Evolutionary conservation across 1,140 invertebrate genomes (phyloP).

Genomic region (Drosophila hydei): DNA sequence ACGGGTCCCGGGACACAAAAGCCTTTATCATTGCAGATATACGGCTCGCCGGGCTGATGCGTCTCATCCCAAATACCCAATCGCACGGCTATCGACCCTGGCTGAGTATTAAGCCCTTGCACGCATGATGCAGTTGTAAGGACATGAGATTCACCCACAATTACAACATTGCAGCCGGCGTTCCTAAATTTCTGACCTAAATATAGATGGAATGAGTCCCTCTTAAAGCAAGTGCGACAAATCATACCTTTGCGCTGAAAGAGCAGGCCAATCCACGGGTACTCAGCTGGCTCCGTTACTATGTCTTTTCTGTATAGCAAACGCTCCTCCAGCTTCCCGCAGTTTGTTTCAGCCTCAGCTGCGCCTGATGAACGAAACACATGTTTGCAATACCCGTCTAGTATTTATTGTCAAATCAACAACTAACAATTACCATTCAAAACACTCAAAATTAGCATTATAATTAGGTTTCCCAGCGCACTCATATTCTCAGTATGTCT

Average conservation of each 20-base stretch:
- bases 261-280: constrained; percentile 58
- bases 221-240: not conserved
- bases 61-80: constrained; percentile 52
- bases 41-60: constrained; percentile 16
- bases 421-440: constrained; percentile 33
- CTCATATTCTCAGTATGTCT: constrained; percentile 24
- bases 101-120: constrained; percentile 23
- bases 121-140: constrained; percentile 55
- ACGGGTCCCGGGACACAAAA: constrained; percentile 59
- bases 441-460: constrained; percentile 23
- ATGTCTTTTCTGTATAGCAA: constrained; percentile 24
- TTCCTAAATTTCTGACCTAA: constrained; percentile 17
- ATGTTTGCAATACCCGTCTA: not conserved
- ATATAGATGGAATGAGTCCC: not conserved
- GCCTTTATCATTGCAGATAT: constrained; percentile 50
- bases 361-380: not conserved
- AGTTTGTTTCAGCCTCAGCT: constrained; percentile 8
- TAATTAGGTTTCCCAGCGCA: constrained; percentile 41
- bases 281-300: constrained; percentile 51
- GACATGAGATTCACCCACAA: constrained; percentile 46
- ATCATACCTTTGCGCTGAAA: constrained; percentile 26
- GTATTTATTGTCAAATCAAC: too few relatives aligned
- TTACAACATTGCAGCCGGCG: constrained; percentile 47
- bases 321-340: constrained; percentile 51
- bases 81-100: constrained; percentile 29